These are phyloP conservation scores for Ameiurus melas DNA, from an alignment of 2,113 vertebrate species.

Conservation along the genomic window DNA sequence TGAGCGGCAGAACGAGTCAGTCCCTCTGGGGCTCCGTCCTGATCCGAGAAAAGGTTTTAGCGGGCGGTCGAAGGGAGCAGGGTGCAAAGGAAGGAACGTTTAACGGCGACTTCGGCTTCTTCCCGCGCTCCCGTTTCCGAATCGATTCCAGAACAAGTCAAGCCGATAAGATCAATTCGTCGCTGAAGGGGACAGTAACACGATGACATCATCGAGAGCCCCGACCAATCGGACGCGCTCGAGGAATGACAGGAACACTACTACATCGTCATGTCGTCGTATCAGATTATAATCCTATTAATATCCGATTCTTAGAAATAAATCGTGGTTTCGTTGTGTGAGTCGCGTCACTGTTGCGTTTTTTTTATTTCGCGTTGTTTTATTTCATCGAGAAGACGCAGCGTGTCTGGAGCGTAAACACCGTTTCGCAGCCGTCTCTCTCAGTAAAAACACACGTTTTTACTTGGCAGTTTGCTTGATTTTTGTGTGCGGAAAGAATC, in stretches of 20 bases:
- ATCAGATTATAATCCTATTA: background rate
- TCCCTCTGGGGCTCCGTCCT: background rate
- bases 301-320: background rate
- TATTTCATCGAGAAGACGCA: background rate
- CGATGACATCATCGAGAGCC: background rate
- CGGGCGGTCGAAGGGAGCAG: background rate
- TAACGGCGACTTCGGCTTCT: background rate
- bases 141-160: too few relatives aligned
- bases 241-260: background rate
- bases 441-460: too few relatives aligned
- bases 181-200: background rate
- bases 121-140: background rate
- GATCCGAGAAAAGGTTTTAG: background rate
- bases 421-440: background rate
- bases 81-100: background rate
- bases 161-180: background rate
- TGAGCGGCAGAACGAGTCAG: slow-evolving; percentile 55
- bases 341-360: background rate
- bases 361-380: background rate
- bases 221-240: background rate
- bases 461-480: background rate
- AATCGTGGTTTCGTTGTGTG: background rate
- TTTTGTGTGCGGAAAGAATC: background rate
- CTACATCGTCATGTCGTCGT: too few relatives aligned
- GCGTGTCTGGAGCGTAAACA: background rate